phyloP scores from a whole-genome alignment of 2,888 invertebrate species.

The Drosophila heteroneura region DNA sequence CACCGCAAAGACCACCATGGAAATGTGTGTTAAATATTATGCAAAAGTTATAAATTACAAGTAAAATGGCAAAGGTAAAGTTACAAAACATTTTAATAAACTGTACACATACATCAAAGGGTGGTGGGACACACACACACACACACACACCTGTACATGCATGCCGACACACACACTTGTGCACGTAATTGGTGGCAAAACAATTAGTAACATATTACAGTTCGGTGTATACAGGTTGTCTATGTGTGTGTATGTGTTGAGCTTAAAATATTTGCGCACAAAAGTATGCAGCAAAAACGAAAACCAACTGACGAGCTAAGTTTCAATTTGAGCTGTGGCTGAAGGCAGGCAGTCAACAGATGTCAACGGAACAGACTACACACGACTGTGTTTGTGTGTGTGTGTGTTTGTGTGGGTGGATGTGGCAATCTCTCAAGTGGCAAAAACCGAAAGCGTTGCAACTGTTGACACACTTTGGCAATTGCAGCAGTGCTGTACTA shows the following conservation, averaged over 20 bases:
- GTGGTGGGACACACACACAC: constrained; percentile 13
- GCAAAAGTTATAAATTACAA: constrained; percentile 53
- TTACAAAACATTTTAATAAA: constrained; percentile 73
- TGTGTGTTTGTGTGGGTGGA: neutral
- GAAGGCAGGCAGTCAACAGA: constrained; percentile 41
- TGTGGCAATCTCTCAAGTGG: constrained; percentile 34
- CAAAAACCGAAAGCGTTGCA: constrained; percentile 47
- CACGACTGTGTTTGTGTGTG: neutral
- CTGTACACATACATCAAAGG: constrained; percentile 64
- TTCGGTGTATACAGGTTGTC: constrained; percentile 29
- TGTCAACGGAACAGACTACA: constrained; percentile 42
- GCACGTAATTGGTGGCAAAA: constrained; percentile 78
- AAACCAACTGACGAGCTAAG: constrained; percentile 61
- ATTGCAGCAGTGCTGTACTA: constrained; percentile 32
- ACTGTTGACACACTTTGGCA: constrained; percentile 70
- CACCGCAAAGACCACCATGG: constrained; percentile 23
- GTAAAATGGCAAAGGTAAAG: constrained; percentile 38
- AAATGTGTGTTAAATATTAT: constrained; percentile 52
- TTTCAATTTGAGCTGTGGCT: constrained; percentile 29
- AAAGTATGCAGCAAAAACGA: constrained; percentile 52
- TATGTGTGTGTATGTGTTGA: constrained; percentile 13
- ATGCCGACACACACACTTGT: constrained; percentile 50
- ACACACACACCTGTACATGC: constrained; percentile 23
- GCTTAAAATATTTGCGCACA: constrained; percentile 57
- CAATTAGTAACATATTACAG: constrained; percentile 76